Conservation (phyloP, 2,797 vertebrate genomes). For the Cryptoprocta ferox region DNA sequence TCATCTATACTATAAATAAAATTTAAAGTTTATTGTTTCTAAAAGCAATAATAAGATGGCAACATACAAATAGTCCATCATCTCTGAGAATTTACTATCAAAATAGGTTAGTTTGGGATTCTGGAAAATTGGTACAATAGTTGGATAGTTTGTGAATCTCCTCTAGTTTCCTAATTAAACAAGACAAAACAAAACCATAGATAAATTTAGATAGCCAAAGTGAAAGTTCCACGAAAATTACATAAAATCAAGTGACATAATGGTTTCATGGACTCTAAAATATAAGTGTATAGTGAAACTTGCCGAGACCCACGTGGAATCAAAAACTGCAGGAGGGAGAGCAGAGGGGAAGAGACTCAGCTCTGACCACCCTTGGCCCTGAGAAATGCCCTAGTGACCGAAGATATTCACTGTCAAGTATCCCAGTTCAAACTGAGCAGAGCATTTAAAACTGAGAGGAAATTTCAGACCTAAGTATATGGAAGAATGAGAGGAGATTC, state of each 20-base stretch:
- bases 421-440: not conserved
- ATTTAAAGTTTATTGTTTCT: not conserved
- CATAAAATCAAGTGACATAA: not conserved
- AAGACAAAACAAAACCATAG: not conserved
- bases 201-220: not conserved
- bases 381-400: not conserved
- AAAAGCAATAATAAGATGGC: not conserved
- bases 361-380: not conserved
- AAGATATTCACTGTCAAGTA: not conserved
- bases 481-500: not conserved
- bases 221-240: not conserved
- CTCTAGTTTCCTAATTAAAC: not conserved
- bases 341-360: not conserved
- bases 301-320: not conserved
- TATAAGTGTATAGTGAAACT: not conserved
- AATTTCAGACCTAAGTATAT: not conserved
- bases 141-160: not conserved
- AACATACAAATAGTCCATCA: not conserved
- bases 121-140: not conserved
- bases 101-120: not conserved
- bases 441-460: not conserved
- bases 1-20: not conserved
- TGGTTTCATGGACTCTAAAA: not conserved
- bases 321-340: not conserved
- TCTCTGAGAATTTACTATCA: not conserved